phyloP scores from a whole-genome alignment of 2,113 vertebrate species.

The Sterrhoptilus dennistouni region DNA sequence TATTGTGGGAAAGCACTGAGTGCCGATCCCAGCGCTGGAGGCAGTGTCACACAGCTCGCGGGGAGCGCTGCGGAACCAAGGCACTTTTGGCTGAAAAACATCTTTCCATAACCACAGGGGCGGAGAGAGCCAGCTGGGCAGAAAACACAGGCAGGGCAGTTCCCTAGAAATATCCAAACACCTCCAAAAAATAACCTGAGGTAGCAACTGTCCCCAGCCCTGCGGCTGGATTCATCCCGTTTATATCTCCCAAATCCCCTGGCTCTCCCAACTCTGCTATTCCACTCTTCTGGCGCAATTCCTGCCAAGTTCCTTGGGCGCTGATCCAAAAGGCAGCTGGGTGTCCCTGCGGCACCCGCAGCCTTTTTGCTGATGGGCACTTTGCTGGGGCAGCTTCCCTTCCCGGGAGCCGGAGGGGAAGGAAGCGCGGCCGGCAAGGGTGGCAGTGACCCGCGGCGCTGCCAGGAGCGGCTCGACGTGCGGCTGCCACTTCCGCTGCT shows the following conservation, averaged over 20 bases:
- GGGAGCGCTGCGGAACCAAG: neutral
- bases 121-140: slow-evolving; percentile 22
- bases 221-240: neutral
- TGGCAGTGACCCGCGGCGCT: neutral
- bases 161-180: slow-evolving; percentile 15
- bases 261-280: neutral
- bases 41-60: slow-evolving; percentile 5
- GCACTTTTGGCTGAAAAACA: neutral
- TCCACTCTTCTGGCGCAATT: neutral
- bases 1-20: slow-evolving; percentile 30
- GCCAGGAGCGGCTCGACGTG: neutral
- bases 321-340: neutral
- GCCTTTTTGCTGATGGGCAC: neutral
- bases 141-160: slow-evolving; percentile 1
- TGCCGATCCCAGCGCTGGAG: neutral
- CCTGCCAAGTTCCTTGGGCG: neutral
- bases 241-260: neutral
- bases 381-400: neutral
- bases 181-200: neutral
- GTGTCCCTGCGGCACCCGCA: neutral
- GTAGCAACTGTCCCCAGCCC: neutral
- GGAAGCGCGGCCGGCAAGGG: neutral
- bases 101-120: slow-evolving; percentile 17
- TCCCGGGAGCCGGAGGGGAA: slow-evolving; percentile 1
- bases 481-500: neutral